Evolutionary conservation across 2,113 vertebrate genomes (phyloP), one percentile per base, ranked within the genome.

Genomic region (Bufo bufo): DNA sequence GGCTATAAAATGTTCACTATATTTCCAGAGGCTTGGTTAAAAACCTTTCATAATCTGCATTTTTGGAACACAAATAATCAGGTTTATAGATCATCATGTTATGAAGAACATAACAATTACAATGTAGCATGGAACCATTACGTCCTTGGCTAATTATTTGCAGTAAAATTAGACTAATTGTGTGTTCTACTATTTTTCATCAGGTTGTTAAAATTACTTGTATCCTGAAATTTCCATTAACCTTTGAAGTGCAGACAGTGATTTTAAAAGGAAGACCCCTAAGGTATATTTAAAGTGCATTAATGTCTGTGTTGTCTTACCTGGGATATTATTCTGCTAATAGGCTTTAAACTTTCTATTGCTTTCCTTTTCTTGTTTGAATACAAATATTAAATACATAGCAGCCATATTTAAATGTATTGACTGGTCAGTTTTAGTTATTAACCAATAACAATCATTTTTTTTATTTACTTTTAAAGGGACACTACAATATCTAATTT

Each of bases 201-300:
- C 59, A 65, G 33, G 52, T 43, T 86, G 85, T 78, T 63, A 52
- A 79, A 78, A 86, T 79, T 13, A 63, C 10, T 78, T 65, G 19
- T 86, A 50, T 74, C 47, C 20, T 78, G 45, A 78, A 59, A 66
- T 79, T 79, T 61, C n/a, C 85, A 78, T 79, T 86, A 86, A 79
- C 85, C 85, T 63, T 77, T 66, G 47, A 11, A 66, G 13, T 9
- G 3, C 16, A 63, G 74, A 65, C 45, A 77, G 8, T 86, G 47
- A 54, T 79, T 9, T 13, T 79, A 49, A 50, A 33, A 78, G 47
- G 49, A 52, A 8, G 69, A 45, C 45, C 47, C 45, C 59, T 33
- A 79, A n/a, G 71, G 17, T 61, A 17, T 8, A 23, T 66, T 86
- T 77, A 65, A 61, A 16, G 4, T 19, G 47, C 58, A 63, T 20